These are phyloP conservation scores for Agelaius phoeniceus DNA, from an alignment of 2,113 vertebrate species.

Conservation along the genomic window DNA sequence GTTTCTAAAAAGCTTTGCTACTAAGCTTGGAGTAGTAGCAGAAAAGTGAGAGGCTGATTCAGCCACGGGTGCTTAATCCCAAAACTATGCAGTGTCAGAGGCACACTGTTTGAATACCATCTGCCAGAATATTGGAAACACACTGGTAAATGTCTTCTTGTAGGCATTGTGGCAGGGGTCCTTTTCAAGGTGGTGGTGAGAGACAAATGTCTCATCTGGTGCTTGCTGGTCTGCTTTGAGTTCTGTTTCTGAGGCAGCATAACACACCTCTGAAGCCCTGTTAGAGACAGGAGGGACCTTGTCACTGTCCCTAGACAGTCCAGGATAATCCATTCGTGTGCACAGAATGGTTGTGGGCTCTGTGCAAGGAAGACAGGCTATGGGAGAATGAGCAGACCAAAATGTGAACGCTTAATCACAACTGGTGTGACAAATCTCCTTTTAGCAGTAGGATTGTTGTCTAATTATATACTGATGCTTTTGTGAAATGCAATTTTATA, in stretches of 20 bases:
- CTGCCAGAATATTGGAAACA: neutral
- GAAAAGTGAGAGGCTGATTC: neutral
- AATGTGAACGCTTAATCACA: neutral
- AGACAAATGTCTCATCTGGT: neutral
- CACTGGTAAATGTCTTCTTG: neutral
- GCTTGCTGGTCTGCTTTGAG: neutral
- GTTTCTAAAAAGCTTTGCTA: neutral
- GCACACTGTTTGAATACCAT: neutral
- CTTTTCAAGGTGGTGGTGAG: neutral
- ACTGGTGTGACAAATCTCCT: neutral
- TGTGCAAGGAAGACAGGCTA: neutral
- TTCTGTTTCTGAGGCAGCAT: neutral
- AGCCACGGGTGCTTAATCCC: neutral
- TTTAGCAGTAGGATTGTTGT: neutral
- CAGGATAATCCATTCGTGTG: neutral
- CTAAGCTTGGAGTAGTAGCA: neutral
- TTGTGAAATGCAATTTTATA: neutral
- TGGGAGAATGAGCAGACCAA: neutral
- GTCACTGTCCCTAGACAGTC: neutral
- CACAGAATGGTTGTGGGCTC: neutral
- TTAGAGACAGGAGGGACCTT: neutral
- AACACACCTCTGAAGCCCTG: neutral
- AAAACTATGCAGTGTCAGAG: neutral
- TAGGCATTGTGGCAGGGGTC: neutral
- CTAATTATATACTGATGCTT: neutral